Evolutionary conservation across 2,888 invertebrate genomes (phyloP).

Genomic region (Agonum fuliginosum): DNA sequence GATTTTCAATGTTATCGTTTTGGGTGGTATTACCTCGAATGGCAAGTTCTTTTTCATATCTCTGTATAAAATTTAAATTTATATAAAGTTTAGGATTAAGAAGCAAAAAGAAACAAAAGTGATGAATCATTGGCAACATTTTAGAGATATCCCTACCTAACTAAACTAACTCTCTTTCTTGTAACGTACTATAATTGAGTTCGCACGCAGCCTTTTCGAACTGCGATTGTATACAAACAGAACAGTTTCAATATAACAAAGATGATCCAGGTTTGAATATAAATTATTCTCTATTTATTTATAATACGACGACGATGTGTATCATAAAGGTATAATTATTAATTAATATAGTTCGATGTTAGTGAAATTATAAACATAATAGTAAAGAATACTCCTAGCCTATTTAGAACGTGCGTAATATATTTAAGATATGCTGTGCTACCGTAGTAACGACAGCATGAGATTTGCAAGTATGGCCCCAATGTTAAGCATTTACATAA

Average conservation of each 20-base stretch:
- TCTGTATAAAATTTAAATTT: constrained; percentile 69
- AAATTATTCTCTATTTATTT: constrained; percentile 45
- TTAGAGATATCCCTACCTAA: constrained; percentile 45
- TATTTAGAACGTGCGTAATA: constrained; percentile 72
- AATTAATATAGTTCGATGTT: constrained; percentile 72
- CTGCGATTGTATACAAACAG: constrained; percentile 32
- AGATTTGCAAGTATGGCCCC: constrained; percentile 67
- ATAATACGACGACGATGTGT: constrained; percentile 54
- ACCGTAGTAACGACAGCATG: constrained; percentile 67
- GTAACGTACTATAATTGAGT: background rate
- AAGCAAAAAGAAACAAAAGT: constrained; percentile 67
- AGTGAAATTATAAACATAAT: constrained; percentile 68
- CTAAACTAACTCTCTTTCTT: background rate
- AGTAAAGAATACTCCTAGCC: constrained; percentile 65
- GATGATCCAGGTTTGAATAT: constrained; percentile 20
- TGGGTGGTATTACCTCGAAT: constrained; percentile 79
- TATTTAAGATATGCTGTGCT: constrained; percentile 72
- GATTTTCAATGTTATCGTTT: constrained; percentile 15
- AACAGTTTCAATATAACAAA: constrained; percentile 17
- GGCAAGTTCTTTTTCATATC: constrained; percentile 78
- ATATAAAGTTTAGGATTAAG: constrained; percentile 66
- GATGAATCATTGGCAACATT: constrained; percentile 64
- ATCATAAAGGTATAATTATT: constrained; percentile 65
- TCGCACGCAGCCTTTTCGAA: background rate
- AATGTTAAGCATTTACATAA: constrained; percentile 69